A percentile compares a stretch with the other conserved stretches of the same genome.
phyloP scores from a whole-genome alignment of 2,113 vertebrate genomes.

The Apodemus speciosus region DNA sequence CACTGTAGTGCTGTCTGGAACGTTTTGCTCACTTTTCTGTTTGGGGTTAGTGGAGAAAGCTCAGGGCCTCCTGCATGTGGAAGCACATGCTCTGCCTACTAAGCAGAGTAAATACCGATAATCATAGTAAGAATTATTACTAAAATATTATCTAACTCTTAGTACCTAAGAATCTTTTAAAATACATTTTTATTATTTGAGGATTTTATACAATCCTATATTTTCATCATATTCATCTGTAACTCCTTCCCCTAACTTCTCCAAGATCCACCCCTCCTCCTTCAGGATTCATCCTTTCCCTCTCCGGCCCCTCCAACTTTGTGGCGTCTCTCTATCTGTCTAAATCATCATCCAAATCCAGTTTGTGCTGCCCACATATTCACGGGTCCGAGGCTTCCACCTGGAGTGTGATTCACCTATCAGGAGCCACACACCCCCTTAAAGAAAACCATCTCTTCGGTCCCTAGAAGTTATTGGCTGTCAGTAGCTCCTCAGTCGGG shows the following conservation, averaged over 20 bases:
- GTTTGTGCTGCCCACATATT: neutral
- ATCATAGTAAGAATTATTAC: neutral
- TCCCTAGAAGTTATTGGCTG: neutral
- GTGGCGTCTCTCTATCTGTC: neutral
- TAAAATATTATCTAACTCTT: neutral
- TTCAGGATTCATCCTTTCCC: neutral
- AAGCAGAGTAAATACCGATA: neutral
- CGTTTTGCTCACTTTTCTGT: neutral
- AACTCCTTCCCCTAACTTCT: neutral
- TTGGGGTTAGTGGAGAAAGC: neutral
- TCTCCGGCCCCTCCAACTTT: neutral
- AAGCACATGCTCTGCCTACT: neutral
- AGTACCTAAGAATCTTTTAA: neutral
- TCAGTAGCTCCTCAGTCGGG: neutral
- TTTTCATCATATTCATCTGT: neutral
- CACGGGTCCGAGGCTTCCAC: neutral
- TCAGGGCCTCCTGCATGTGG: neutral
- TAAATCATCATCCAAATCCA: neutral
- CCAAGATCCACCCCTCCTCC: neutral
- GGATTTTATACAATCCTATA: neutral
- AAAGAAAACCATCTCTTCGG: neutral
- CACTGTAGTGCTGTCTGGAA: neutral
- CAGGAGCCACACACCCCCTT: neutral
- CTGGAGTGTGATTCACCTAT: neutral
- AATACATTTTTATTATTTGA: neutral